Evolutionary conservation across 2,797 vertebrate genomes (phyloP).

Genomic region (Dendrocincla fuliginosa): DNA sequence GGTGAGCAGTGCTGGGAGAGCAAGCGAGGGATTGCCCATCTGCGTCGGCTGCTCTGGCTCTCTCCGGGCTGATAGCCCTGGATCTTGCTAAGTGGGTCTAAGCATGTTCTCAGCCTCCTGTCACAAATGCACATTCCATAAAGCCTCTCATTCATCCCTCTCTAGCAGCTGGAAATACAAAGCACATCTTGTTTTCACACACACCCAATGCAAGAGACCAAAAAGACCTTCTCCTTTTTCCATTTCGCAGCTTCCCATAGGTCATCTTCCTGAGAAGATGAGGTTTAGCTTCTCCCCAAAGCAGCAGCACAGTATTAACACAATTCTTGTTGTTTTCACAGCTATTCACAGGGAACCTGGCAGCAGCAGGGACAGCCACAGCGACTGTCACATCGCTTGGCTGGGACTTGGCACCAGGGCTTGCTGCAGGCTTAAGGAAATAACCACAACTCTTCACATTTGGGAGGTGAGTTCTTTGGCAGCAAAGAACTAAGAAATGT

Average conservation of each 20-base stretch:
- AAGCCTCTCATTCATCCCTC: not conserved
- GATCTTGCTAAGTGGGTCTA: not conserved
- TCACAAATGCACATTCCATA: not conserved
- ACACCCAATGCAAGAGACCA: not conserved
- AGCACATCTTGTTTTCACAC: not conserved
- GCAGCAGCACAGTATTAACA: slow-evolving; percentile 38
- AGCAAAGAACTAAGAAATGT: not conserved
- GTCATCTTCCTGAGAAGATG: not conserved
- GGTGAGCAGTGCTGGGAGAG: not conserved
- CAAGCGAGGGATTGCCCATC: not conserved
- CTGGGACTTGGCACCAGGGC: not conserved
- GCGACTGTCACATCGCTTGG: not conserved
- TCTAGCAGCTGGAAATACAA: not conserved
- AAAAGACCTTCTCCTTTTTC: not conserved
- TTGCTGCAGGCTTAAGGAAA: slow-evolving; percentile 29
- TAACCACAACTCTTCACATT: slow-evolving; percentile 33
- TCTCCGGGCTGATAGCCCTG: not conserved
- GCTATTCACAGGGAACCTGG: slow-evolving; percentile 35
- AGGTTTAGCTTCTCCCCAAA: slow-evolving; percentile 1
- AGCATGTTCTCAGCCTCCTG: not conserved
- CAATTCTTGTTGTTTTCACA: slow-evolving; percentile 37
- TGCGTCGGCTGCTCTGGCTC: not conserved
- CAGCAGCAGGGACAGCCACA: not conserved
- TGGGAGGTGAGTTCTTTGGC: slow-evolving; percentile 29
- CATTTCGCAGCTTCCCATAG: not conserved